These are phyloP conservation scores for Tinamus guttatus DNA, from an alignment of 2,113 vertebrate genomes.

Conservation along the genomic window DNA sequence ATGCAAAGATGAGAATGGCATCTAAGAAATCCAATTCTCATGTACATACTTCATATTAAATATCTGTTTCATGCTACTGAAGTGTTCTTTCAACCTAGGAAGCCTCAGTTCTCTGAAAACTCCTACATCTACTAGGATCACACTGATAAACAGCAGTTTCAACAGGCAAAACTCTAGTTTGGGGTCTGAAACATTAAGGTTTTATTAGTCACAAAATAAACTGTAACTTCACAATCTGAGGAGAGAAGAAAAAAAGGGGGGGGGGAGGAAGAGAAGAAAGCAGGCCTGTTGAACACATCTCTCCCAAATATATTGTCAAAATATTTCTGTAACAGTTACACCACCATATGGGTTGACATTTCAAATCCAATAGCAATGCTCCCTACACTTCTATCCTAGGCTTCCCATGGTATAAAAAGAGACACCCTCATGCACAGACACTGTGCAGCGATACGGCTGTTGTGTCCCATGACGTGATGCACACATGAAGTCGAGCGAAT, in stretches of 20 bases:
- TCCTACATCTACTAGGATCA: not conserved
- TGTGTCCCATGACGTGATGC: not conserved
- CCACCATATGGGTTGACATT: not conserved
- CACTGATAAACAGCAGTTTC: not conserved
- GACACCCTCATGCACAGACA: rapidly evolving
- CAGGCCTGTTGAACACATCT: not conserved
- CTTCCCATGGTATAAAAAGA: not conserved
- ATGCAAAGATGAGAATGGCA: not conserved
- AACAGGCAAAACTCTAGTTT: not conserved
- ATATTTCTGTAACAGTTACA: not conserved
- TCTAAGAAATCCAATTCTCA: not conserved
- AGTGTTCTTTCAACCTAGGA: not conserved
- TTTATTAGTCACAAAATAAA: not conserved
- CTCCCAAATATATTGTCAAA: not conserved
- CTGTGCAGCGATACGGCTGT: not conserved
- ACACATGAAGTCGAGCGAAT: not conserved
- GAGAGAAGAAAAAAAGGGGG: not conserved
- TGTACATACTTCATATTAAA: not conserved
- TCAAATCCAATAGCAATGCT: not conserved
- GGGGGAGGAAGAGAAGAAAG: not conserved
- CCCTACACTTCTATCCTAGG: not conserved
- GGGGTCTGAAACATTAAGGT: not conserved
- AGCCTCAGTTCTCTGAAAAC: not conserved
- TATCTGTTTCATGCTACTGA: not conserved
- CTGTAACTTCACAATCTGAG: not conserved